Percentiles rank a stretch among this genome's conserved stretches.
Evolutionary conservation across 64 coral and sea anemone genomes (phyloP).

Genomic region (Hydrozoanthus tunicans): DNA sequence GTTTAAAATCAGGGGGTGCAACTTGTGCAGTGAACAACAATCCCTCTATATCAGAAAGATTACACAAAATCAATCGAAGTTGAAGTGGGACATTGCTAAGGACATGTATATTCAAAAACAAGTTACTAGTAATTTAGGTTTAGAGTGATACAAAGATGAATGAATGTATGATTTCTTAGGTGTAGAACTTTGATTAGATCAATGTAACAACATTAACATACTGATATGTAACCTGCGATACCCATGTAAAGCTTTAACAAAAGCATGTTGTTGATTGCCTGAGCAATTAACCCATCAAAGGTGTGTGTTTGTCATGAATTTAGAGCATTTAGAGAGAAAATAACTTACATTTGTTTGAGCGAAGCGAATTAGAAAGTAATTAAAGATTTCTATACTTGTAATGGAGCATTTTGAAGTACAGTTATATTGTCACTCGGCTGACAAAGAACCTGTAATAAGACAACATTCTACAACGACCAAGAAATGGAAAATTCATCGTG

Average conservation of each 20-base stretch:
- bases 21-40: slow-evolving; percentile 18
- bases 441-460: too few species aligned
- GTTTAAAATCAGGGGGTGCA: slow-evolving; percentile 6
- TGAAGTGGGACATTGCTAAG: not conserved
- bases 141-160: not conserved
- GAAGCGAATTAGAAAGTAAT: too few species aligned
- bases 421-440: too few species aligned
- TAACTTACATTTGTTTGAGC: too few species aligned
- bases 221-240: not conserved
- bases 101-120: slow-evolving; percentile 31
- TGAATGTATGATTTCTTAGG: not conserved
- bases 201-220: not conserved
- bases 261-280: not conserved
- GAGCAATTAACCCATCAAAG: slow-evolving; percentile 2
- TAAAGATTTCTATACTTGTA: too few species aligned
- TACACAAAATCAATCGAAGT: not conserved
- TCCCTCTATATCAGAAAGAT: not conserved
- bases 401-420: too few species aligned
- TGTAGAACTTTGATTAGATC: not conserved
- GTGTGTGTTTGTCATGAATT: not conserved
- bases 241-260: not conserved
- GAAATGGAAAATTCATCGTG: too few species aligned
- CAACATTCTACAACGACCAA: too few species aligned
- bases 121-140: slow-evolving; percentile 36
- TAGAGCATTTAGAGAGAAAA: not conserved